These are phyloP conservation scores for Palythoa grandiflora DNA, from an alignment of 92 coral and sea anemone species.

Conservation along the genomic window DNA sequence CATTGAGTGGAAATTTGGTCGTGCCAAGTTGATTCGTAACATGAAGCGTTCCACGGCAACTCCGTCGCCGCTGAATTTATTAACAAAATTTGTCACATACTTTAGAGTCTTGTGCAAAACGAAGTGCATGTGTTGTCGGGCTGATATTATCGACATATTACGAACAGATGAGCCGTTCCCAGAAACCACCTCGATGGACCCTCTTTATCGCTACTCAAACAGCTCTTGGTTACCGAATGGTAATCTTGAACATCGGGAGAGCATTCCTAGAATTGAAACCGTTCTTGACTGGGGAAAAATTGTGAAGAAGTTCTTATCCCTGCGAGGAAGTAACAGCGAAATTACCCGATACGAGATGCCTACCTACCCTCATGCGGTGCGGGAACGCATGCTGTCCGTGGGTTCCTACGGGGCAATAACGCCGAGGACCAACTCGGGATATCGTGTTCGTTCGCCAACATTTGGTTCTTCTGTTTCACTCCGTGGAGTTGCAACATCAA, in stretches of 20 bases:
- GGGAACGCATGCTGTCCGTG: slow-evolving; percentile 53
- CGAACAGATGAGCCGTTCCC: slow-evolving; percentile 90
- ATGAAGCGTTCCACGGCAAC: slow-evolving; percentile 99
- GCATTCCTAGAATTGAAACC: slow-evolving; percentile 75
- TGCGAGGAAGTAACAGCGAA: slow-evolving; percentile 76
- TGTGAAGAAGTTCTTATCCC: slow-evolving; percentile 78
- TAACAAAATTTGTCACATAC: slow-evolving; percentile 86
- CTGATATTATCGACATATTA: slow-evolving; percentile 90
- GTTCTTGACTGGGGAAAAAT: slow-evolving; percentile 91
- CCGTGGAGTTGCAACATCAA: slow-evolving; percentile 80
- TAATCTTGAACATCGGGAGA: slow-evolving; percentile 63
- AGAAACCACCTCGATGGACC: slow-evolving; percentile 78
- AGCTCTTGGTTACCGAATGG: slow-evolving; percentile 47
- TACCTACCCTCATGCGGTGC: slow-evolving; percentile 52
- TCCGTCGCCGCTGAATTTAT: slow-evolving; percentile 95
- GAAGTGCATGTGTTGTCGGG: slow-evolving; percentile 89
- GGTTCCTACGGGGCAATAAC: slow-evolving; percentile 59
- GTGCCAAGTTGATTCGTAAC: slow-evolving; percentile 96
- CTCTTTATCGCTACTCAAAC: slow-evolving; percentile 58
- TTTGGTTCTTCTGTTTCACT: slow-evolving; percentile 88
- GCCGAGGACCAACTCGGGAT: slow-evolving; percentile 59
- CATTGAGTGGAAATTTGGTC: slow-evolving; percentile 98
- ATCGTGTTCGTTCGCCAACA: slow-evolving; percentile 62
- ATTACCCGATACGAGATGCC: slow-evolving; percentile 41
- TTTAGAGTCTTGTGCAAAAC: slow-evolving; percentile 72